Evolutionary conservation across 2,888 invertebrate species (phyloP).

Genomic region (Andrena fulva): DNA sequence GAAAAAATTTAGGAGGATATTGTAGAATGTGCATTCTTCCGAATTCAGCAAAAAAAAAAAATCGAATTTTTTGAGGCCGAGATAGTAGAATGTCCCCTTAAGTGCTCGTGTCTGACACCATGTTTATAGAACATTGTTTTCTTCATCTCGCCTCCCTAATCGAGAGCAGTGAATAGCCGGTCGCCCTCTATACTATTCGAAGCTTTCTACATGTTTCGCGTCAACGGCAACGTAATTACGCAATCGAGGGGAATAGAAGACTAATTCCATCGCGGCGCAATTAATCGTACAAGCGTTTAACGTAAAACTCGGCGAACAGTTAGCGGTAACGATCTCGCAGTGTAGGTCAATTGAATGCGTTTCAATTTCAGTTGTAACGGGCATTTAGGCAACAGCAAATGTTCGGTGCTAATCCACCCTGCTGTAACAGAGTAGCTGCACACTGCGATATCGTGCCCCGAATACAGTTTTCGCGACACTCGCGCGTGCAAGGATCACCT

Average conservation of each 20-base stretch:
- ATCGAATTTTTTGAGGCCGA: too few species aligned
- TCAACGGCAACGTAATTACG: neutral
- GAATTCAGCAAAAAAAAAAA: too few species aligned
- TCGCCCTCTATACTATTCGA: too few species aligned
- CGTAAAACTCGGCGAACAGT: neutral
- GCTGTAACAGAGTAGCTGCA: neutral
- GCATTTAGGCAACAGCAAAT: conserved; percentile 29
- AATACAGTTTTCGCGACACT: conserved; percentile 35
- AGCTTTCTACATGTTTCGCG: too few species aligned
- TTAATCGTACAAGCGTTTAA: conserved; percentile 1
- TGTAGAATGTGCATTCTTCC: too few species aligned
- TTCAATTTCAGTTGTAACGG: conserved; percentile 43
- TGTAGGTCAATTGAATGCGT: conserved; percentile 33
- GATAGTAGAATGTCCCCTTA: too few species aligned
- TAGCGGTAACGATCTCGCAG: conserved; percentile 18
- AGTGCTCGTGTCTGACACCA: too few species aligned
- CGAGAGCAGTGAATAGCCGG: too few species aligned
- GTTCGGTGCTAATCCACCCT: conserved; percentile 29
- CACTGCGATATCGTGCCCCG: conserved; percentile 11
- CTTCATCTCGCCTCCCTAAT: too few species aligned
- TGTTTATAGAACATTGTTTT: too few species aligned
- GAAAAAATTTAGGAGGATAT: too few species aligned
- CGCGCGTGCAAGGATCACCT: conserved; percentile 61
- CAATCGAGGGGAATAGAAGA: neutral
- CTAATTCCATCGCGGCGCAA: neutral